Evolutionary conservation across 2,797 vertebrate genomes (phyloP), one percentile per base, ranked within the genome.

Genomic region (Pempheris klunzingeri): DNA sequence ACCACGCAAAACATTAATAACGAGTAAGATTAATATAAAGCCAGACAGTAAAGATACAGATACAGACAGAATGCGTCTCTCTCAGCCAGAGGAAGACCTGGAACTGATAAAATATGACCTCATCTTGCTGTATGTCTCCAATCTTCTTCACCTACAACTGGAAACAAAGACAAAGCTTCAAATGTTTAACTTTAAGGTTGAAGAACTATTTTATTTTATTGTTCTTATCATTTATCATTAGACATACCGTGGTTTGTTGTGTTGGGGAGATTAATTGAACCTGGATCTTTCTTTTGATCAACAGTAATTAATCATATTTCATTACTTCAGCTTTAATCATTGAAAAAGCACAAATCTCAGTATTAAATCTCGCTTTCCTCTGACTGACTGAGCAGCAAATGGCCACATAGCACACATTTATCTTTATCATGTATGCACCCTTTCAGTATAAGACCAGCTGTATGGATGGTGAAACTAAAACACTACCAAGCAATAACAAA

Each of bases 21-120:
- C 82, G 71, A 77, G 71, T n/a, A 13, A 83, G 61, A 82, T 90
- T 89, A 84, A 91, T 91, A 90, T 84, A 79, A 82, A 83, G 62
- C 68, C 85, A 90, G 91, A 86, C 83, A 78, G 86, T 79, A 85
- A 86, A 87, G 61, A 84, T 81, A 75, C 47, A 87, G 61, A 84
- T 81, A 75, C 47, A 64, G 62, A 78, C 39, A 62, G n/a, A 50
- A 71, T 57, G 38, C 80, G 65, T 85, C 87, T 67, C 55, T 74
- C 28, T 26, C 53, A 57, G 67, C 43, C 22, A 46, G 34, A 53
- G 44, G 50, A 58, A 68, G 30, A 15, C 26, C 52, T 39, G 15
- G 22, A 30, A 9, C 15, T 57, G 30, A 59, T 59, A 50, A 77
- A 52, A 76, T 22, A 50, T 47, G n/a, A 24, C 3, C 6, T 4